Evolutionary conservation across 2,888 invertebrate genomes (phyloP), one percentile per base, ranked within the genome.

Genomic region (Baronia brevicornis): DNA sequence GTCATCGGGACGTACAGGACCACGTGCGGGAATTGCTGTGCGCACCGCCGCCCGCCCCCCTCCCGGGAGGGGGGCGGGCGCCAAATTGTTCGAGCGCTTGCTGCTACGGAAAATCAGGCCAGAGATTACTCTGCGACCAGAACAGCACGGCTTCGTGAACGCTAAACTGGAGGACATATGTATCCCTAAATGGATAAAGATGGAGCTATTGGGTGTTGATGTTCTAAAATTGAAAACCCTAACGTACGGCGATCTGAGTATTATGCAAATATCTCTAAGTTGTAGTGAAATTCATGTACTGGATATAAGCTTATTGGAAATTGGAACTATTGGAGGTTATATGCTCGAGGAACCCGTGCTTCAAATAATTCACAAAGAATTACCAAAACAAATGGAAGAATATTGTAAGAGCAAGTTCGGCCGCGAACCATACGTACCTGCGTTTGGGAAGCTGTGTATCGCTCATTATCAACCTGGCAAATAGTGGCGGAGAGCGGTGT

Each of bases 401-500:
- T 80, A 82, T 25, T 72, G 72, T 41, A 56, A 63, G 33, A 80
- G 79, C 14, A 57, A 56, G 0, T 8, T 79, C 0, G 74, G 78
- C 5, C 51, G 40, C 2, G 51, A 69, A 8, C 68, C 78, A 0
- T 82, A 82, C 25, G 28, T 78, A 15, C 82, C 80, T 0, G 54
- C 48, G 4, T 2, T 33, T 0, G 74, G 74, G 28, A 80, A 82
- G 26, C 34, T 78, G 0, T 82, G 80, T 50, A 56, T 82, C 10
- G 69, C 71, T 0, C 49, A 54, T n/a, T 53, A 50, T 19, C 63
- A 65, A 0, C 55, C 59, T 0, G 53, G 80, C 12, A 43, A 51
- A 2, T 56, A 59, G 6, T 80, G 80, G 80, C 65, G 54, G 51
- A 73, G 82, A n/a, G 75, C 75, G 0, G 69, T 66, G 22, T 11